phyloP scores from a whole-genome alignment of 2,888 invertebrate species.

The Ischnura elegans region DNA sequence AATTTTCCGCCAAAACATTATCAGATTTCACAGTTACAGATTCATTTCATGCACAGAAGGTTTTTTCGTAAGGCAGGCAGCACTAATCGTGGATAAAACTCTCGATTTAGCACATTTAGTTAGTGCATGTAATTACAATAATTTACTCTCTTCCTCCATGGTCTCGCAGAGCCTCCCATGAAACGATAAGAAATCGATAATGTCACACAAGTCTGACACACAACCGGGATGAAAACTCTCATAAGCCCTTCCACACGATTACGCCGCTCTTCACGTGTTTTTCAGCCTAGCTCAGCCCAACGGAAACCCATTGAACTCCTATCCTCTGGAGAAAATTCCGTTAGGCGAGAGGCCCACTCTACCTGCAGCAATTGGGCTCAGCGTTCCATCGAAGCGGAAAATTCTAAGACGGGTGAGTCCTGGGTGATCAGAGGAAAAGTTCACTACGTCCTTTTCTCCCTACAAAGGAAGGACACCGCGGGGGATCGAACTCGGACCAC shows the following conservation, averaged over 20 bases:
- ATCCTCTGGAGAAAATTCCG: neutral
- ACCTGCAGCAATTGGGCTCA: neutral
- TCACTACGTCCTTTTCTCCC: neutral
- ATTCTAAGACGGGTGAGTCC: neutral
- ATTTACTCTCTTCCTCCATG: too few species aligned
- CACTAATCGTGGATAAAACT: too few species aligned
- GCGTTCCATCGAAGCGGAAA: slow-evolving; percentile 31
- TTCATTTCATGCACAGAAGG: too few species aligned
- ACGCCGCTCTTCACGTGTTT: neutral
- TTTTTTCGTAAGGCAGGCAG: too few species aligned
- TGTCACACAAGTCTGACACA: neutral
- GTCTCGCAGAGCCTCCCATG: too few species aligned
- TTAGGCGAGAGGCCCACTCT: neutral
- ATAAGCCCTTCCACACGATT: neutral
- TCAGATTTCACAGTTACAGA: too few species aligned
- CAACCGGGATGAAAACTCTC: neutral
- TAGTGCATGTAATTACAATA: too few species aligned
- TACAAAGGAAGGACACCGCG: neutral
- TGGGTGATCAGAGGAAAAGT: neutral
- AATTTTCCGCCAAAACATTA: too few species aligned
- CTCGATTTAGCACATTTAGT: too few species aligned
- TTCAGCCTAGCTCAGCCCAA: neutral
- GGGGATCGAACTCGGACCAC: neutral
- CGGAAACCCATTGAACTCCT: slow-evolving; percentile 8
- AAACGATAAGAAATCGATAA: too few species aligned